Evolutionary conservation across 2,888 invertebrate species (phyloP).

Genomic region (Synanthedon tipuliformis): DNA sequence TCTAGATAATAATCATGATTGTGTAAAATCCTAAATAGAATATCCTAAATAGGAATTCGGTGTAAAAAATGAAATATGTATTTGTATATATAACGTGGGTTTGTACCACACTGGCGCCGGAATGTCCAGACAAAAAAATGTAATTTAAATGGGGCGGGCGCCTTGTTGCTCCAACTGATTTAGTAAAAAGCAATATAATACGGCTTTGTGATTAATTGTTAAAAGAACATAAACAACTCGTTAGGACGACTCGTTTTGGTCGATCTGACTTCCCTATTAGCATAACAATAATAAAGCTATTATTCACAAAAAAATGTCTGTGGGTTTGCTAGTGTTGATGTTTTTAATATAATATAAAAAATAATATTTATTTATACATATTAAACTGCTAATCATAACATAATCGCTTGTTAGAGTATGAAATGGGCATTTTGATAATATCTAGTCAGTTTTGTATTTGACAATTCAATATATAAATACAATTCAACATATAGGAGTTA

Average conservation of each 20-base stretch:
- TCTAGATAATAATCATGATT: no score
- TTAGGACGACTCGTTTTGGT: slow-evolving; percentile 12
- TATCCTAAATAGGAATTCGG: slow-evolving; percentile 1
- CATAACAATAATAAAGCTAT: slow-evolving; percentile 6
- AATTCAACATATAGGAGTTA: no score
- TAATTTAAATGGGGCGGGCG: slow-evolving; percentile 7
- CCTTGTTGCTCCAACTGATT: slow-evolving; percentile 19
- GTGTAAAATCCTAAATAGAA: no score
- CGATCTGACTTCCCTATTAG: slow-evolving; percentile 8
- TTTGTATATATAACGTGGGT: slow-evolving; percentile 3
- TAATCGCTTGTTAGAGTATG: no score
- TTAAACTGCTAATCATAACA: no score
- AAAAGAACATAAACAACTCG: slow-evolving; percentile 32
- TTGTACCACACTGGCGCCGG: slow-evolving; percentile 27
- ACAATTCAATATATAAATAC: no score
- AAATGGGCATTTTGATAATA: no score
- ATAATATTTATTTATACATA: no score
- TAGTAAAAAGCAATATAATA: slow-evolving; percentile 18
- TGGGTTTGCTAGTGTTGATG: neutral
- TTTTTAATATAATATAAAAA: neutral
- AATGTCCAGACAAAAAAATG: slow-evolving; percentile 11
- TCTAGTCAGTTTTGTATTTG: no score
- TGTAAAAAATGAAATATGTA: slow-evolving; percentile 15
- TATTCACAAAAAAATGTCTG: neutral
- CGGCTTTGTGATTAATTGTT: slow-evolving; percentile 18